Percentiles rank a stretch among this genome's conserved stretches.
Conservation (phyloP, 2,113 vertebrate species). For the Rhinopomastus cyanomelas region DNA sequence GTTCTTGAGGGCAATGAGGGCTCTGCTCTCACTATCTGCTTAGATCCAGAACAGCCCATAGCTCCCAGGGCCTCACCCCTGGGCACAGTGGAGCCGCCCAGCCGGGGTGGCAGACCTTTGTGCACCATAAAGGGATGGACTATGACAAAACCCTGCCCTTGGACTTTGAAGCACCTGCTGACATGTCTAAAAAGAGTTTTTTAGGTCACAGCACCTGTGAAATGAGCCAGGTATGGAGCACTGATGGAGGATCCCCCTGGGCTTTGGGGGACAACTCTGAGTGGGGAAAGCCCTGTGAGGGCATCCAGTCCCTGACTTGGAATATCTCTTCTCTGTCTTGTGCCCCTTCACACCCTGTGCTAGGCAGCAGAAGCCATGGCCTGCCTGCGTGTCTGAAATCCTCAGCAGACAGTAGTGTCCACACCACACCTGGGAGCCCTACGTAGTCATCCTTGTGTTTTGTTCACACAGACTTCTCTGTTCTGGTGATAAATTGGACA, state of each 20-base stretch:
- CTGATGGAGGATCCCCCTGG: not conserved
- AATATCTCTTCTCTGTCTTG: not conserved
- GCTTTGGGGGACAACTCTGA: not conserved
- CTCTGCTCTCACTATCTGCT: rapidly evolving
- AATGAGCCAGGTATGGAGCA: rapidly evolving
- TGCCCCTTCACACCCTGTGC: not conserved
- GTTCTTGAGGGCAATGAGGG: not conserved
- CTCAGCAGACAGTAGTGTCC: not conserved
- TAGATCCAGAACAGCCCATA: not conserved
- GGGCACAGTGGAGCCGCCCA: rapidly evolving
- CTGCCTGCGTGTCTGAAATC: rapidly evolving
- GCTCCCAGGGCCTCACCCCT: not conserved
- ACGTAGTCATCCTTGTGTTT: not conserved
- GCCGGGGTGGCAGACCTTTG: rapidly evolving
- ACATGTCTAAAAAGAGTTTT: not conserved
- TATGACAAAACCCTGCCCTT: conserved; percentile 21
- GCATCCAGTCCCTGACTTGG: not conserved
- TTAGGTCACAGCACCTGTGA: not conserved
- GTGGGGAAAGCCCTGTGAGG: rapidly evolving
- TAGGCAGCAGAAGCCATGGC: not conserved
- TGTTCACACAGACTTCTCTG: not conserved
- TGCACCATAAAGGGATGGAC: conserved; percentile 6
- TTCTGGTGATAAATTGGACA: not conserved
- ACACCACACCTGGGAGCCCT: rapidly evolving
- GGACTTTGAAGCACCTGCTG: not conserved